These are phyloP conservation scores for Oncorhynchus keta DNA, from an alignment of 2,113 vertebrate genomes.

Conservation along the genomic window DNA sequence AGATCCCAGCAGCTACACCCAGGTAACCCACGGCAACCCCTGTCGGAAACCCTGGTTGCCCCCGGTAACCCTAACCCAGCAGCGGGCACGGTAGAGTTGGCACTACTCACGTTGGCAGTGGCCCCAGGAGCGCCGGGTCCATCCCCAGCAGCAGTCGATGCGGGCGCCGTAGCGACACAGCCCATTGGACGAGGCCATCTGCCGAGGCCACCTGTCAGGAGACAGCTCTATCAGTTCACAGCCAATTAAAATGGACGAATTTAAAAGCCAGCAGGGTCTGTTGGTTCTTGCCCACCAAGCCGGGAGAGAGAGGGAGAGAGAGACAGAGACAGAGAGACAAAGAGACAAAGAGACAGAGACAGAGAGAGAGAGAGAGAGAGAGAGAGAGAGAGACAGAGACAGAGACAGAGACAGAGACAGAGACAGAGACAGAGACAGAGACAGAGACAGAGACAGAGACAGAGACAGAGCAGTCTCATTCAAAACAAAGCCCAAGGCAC, in stretches of 20 bases:
- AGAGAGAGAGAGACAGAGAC: neutral
- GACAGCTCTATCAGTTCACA: conserved; percentile 25
- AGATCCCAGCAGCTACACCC: conserved; percentile 52
- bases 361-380: neutral
- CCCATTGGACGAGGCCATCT: conserved; percentile 83
- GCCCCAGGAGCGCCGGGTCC: conserved; percentile 88
- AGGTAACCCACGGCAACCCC: conserved; percentile 56
- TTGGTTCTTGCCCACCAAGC: neutral
- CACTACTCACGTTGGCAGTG: conserved; percentile 95
- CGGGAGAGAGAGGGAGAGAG: neutral
- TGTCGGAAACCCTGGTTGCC: conserved; percentile 59
- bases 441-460: neutral
- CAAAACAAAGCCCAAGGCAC: no score
- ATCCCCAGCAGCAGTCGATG: conserved; percentile 98
- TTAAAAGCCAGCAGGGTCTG: neutral
- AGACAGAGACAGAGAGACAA: neutral
- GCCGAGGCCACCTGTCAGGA: conserved; percentile 88
- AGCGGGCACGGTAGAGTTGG: conserved; percentile 33
- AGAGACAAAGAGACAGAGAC: neutral
- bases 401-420: neutral
- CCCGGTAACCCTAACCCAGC: conserved; percentile 38
- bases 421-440: neutral
- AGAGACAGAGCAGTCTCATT: neutral
- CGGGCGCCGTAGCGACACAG: conserved; percentile 89
- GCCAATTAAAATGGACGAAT: neutral